Percentiles rank a stretch among this genome's conserved stretches.
These are phyloP conservation scores for Andrena dorsata DNA, from an alignment of 2,888 invertebrate genomes.

Conservation along the genomic window DNA sequence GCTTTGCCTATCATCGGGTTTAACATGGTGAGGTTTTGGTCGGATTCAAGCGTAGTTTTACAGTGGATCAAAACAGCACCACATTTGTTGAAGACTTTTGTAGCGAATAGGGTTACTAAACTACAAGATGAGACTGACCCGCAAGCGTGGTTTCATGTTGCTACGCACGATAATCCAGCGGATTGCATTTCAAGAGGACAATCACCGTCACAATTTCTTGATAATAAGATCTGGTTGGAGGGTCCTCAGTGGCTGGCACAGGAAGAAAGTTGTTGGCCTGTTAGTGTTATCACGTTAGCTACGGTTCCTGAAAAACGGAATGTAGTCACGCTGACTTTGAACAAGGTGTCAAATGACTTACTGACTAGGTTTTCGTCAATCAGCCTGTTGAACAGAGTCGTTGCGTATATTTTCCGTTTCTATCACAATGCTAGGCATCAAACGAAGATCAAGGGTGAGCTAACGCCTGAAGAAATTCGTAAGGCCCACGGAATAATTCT, in stretches of 20 bases:
- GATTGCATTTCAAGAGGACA: constrained; percentile 19
- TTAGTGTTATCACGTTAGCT: neutral
- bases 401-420: too few species aligned
- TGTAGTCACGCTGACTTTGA: neutral
- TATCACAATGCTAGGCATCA: too few species aligned
- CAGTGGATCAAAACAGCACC: constrained; percentile 22
- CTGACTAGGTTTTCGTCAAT: too few species aligned
- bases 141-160: neutral
- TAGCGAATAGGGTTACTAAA: constrained; percentile 2
- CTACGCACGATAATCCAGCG: constrained; percentile 19
- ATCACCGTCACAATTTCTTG: neutral
- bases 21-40: neutral
- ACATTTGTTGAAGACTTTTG: neutral
- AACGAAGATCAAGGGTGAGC: too few species aligned
- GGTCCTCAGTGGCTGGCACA: constrained; percentile 5
- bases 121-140: neutral
- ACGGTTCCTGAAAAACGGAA: neutral
- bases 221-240: neutral
- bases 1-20: neutral
- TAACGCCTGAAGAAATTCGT: too few species aligned
- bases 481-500: neutral
- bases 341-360: neutral
- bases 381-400: too few species aligned
- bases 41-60: constrained; percentile 4
- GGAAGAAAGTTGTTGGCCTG: neutral